Evolutionary conservation across 2,797 vertebrate species (phyloP).

Genomic region (Thripadectes ignobilis): DNA sequence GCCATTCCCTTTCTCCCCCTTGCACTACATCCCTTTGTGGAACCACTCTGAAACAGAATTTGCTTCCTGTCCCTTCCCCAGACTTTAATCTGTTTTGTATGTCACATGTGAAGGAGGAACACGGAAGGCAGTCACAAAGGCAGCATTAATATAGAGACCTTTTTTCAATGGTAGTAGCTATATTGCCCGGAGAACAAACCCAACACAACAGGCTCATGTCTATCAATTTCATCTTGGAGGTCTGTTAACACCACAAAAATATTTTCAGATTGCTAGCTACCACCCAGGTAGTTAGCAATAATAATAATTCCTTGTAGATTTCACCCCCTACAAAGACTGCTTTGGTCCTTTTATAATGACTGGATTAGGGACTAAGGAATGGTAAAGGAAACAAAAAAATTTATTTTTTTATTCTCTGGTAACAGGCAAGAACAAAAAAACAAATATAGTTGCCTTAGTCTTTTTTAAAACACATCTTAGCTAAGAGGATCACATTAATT

Average conservation of each 20-base stretch:
- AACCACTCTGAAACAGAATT: not conserved
- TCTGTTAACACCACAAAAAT: slow-evolving; percentile 12
- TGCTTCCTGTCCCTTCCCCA: not conserved
- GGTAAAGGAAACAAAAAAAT: slow-evolving; percentile 63
- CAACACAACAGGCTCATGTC: slow-evolving; percentile 37
- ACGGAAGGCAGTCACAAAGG: slow-evolving; percentile 2
- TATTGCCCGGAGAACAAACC: slow-evolving; percentile 57
- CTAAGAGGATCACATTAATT: slow-evolving; percentile 57
- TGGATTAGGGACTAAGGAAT: slow-evolving; percentile 58
- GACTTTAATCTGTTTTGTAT: not conserved
- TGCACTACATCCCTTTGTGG: not conserved
- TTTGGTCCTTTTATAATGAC: slow-evolving; percentile 66
- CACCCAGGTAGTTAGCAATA: slow-evolving; percentile 24
- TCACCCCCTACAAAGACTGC: slow-evolving; percentile 69
- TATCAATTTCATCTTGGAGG: slow-evolving; percentile 55
- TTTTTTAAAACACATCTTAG: not conserved
- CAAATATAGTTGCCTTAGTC: not conserved
- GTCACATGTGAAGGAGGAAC: not conserved
- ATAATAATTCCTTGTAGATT: slow-evolving; percentile 69
- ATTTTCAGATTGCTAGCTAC: slow-evolving; percentile 72
- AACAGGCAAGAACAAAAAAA: slow-evolving; percentile 52
- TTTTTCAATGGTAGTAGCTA: slow-evolving; percentile 50
- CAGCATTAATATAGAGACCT: slow-evolving; percentile 18
- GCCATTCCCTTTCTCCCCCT: not conserved
- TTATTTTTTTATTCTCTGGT: slow-evolving; percentile 47